phyloP scores from a whole-genome alignment of 1,140 invertebrate genomes.

The Dolichoris vasculosae region DNA sequence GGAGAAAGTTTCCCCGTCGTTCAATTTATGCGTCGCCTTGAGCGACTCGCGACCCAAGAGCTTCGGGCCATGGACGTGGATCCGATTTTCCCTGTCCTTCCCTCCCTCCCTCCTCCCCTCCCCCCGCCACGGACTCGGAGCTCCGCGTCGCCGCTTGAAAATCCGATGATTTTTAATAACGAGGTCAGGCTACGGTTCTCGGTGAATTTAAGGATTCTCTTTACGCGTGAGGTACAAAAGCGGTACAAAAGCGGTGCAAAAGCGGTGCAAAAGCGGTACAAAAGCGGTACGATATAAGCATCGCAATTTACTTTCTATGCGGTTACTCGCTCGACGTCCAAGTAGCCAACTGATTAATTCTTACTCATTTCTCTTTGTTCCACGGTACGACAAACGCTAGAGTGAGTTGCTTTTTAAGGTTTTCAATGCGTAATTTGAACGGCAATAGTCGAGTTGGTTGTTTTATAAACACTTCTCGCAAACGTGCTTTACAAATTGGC shows the following conservation, averaged over 20 bases:
- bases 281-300: neutral
- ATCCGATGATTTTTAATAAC: neutral
- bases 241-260: neutral
- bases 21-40: neutral
- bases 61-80: neutral
- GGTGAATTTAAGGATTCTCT: neutral
- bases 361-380: neutral
- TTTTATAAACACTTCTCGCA: too few relatives aligned
- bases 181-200: neutral
- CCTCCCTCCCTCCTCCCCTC: too few relatives aligned
- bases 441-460: too few relatives aligned
- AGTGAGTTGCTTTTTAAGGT: neutral
- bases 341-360: neutral
- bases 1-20: neutral
- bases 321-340: too few relatives aligned
- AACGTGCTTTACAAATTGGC: too few relatives aligned
- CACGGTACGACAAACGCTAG: too few relatives aligned
- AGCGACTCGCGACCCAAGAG: neutral
- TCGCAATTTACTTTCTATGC: neutral
- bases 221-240: neutral
- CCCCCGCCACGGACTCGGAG: too few relatives aligned
- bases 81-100: neutral
- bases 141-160: neutral
- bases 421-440: neutral
- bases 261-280: neutral